Base-by-base conservation (phyloP, 2,113 vertebrate species). In the Callipepla squamata region DNA sequence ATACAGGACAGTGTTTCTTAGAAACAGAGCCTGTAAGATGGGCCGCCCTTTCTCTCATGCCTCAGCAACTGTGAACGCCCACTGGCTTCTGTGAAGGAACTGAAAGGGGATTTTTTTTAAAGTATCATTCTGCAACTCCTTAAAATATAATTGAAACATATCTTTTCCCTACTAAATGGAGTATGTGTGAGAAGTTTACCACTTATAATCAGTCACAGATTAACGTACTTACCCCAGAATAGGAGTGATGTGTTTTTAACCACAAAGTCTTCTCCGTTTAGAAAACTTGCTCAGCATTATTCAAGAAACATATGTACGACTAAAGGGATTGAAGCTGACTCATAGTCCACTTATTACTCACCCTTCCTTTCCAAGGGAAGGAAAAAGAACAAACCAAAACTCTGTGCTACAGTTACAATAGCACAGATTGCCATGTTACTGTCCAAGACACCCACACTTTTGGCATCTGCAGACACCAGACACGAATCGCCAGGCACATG, bases 231-330 rank as follows among this genome's bases (percentile, higher is more conserved):
- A 62, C 40, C 30, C 22, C 36, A 90, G 32, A 79, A 76, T 22
- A 93, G n/a, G 82, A 89, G 81, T 15, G 1, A 69, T 5, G 23
- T 28, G 12, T 51, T 95, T 74, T 61, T 84, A 89, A 92, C 65
- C 62, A 81, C 51, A 61, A 81, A 61, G 7, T 38, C 34, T 72
- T 92, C 44, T 45, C 70, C 84, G 30, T 32, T 94, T 67, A 57
- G 45, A 89, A 47, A 67, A 45, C 28, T 72, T 80, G 51, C 21
- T 22, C 3, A 2, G 77, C 19, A 23, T 38, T 45, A n/a, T 72
- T 90, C 47, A 4, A 1, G 69, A 81, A 92, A 87, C 19, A 18
- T 40, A 15, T 10, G 51, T 23, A 58, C 44, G 12, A n/a, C 36
- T 82, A 59, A 77, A 88, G 42, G 48, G 58, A 42, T n/a, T 51